Percentiles rank a stretch among this genome's conserved stretches.
Evolutionary conservation across 2,797 vertebrate species (phyloP).

Genomic region (Enteromius afrohamiltoni): DNA sequence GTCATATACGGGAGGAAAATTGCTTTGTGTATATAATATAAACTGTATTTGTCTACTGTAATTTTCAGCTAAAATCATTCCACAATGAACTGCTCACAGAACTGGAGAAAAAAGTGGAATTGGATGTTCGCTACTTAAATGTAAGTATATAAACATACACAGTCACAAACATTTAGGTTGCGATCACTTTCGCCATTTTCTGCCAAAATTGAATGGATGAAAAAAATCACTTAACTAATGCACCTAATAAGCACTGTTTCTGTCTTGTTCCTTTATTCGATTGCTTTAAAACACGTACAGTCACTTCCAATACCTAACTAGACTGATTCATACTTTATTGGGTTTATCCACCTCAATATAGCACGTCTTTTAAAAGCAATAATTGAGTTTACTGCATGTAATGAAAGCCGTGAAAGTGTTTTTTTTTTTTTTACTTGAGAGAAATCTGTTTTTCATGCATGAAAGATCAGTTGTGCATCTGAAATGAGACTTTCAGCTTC

Average conservation of each 20-base stretch:
- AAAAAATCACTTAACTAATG: neutral
- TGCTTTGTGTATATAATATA: conserved; percentile 11
- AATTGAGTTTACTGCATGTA: neutral
- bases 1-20: neutral
- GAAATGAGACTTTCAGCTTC: neutral
- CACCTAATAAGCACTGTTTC: neutral
- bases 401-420: neutral
- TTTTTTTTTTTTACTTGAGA: neutral
- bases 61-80: conserved; percentile 91
- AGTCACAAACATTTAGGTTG: neutral
- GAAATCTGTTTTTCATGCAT: conserved; percentile 5
- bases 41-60: conserved; percentile 36
- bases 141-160: conserved; percentile 77
- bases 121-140: conserved; percentile 94
- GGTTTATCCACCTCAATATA: neutral
- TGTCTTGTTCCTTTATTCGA: neutral
- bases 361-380: neutral
- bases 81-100: conserved; percentile 95
- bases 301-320: neutral
- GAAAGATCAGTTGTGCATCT: conserved; percentile 31
- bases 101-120: conserved; percentile 97
- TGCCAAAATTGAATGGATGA: neutral
- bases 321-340: neutral
- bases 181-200: neutral
- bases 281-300: neutral